Percentiles rank a stretch among this genome's conserved stretches.
phyloP scores from a whole-genome alignment of 2,113 vertebrate species.

The Centrocercus urophasianus region DNA sequence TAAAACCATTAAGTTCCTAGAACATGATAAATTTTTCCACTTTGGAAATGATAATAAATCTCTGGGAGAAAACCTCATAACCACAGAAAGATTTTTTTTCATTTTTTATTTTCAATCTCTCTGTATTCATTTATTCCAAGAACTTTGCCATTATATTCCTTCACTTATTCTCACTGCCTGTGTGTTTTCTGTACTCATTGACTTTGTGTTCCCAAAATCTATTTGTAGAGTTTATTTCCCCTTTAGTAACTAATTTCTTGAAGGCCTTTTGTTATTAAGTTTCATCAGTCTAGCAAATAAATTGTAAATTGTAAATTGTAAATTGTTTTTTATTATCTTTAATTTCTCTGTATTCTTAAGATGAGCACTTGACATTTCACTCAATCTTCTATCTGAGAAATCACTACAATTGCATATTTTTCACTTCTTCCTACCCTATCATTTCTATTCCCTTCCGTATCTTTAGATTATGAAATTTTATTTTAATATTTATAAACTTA shows the following conservation, averaged over 20 bases:
- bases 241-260: neutral
- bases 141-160: neutral
- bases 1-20: neutral
- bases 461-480: neutral
- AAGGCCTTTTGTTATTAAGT: neutral
- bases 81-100: neutral
- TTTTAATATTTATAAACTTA: neutral
- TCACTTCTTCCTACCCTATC: fast-evolving
- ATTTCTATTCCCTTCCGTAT: neutral
- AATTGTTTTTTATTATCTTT: neutral
- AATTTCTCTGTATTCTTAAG: neutral
- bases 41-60: neutral
- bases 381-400: neutral
- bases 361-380: neutral
- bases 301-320: neutral
- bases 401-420: neutral
- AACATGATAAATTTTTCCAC: neutral
- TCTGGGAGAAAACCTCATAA: neutral
- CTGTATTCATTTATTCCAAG: neutral
- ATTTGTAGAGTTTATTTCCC: neutral
- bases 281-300: neutral
- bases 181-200: neutral
- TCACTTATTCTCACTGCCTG: neutral
- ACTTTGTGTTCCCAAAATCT: neutral
- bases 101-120: neutral